These are phyloP conservation scores for Phlogophora meticulosa DNA, from an alignment of 2,888 invertebrate species.

Conservation along the genomic window DNA sequence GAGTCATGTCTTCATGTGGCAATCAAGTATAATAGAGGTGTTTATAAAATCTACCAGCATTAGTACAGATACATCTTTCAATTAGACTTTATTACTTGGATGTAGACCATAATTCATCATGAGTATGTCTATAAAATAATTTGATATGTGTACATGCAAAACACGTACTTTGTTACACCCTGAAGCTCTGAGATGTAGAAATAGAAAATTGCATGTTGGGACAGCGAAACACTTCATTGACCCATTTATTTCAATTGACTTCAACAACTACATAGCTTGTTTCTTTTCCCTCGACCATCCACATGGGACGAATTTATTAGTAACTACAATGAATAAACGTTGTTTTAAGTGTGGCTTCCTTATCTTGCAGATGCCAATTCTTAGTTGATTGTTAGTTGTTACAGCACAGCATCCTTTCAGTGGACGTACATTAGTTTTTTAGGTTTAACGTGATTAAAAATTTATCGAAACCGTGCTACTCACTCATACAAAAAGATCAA, in stretches of 20 bases:
- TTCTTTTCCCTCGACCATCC: conserved; percentile 24
- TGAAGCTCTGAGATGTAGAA: neutral
- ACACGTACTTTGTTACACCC: neutral
- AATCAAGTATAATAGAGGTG: conserved; percentile 35
- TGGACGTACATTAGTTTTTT: neutral
- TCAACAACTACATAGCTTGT: conserved; percentile 28
- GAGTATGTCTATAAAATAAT: neutral
- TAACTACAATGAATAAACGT: conserved; percentile 8
- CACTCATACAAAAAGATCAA: neutral
- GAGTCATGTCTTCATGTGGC: conserved; percentile 49
- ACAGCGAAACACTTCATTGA: conserved; percentile 32
- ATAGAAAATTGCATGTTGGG: conserved; percentile 27
- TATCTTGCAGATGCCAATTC: conserved; percentile 3
- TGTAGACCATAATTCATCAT: neutral
- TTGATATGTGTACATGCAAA: neutral
- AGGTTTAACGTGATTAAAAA: neutral
- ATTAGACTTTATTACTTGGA: conserved; percentile 12
- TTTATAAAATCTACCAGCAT: conserved; percentile 47
- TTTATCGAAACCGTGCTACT: neutral
- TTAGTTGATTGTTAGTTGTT: conserved; percentile 4
- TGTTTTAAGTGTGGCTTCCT: conserved; percentile 19
- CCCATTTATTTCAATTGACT: conserved; percentile 47
- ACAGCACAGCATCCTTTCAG: neutral
- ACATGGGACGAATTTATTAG: conserved; percentile 18
- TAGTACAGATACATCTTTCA: conserved; percentile 27